Evolutionary conservation across 2,888 invertebrate genomes (phyloP).

Genomic region (Eulithis testata): DNA sequence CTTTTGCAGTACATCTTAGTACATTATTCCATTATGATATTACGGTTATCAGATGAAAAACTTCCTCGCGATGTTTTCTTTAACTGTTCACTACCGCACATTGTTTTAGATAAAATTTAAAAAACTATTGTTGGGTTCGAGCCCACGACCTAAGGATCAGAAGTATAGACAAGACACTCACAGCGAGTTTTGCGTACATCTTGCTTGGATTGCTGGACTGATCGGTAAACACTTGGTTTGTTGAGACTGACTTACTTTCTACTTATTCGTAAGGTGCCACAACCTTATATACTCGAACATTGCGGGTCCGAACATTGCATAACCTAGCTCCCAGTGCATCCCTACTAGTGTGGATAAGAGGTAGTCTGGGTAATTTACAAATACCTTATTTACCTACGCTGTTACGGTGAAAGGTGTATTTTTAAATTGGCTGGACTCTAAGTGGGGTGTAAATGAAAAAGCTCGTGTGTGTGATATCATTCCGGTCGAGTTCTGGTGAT

Average conservation of each 20-base stretch:
- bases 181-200: conserved; percentile 82
- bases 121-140: no score
- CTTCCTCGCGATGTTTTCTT: no score
- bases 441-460: conserved; percentile 59
- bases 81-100: no score
- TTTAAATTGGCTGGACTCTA: conserved; percentile 59
- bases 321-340: conserved; percentile 76
- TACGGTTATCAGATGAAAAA: no score
- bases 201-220: conserved; percentile 77
- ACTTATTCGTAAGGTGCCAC: conserved; percentile 61
- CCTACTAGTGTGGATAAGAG: conserved; percentile 61
- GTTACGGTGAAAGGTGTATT: conserved; percentile 52
- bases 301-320: conserved; percentile 69
- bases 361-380: conserved; percentile 64
- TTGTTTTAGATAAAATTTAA: no score
- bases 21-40: no score
- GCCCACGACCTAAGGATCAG: no score
- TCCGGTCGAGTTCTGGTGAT: conserved; percentile 10
- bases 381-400: conserved; percentile 48
- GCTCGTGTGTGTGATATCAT: conserved; percentile 12
- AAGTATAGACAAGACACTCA: conserved; percentile 58
- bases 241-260: conserved; percentile 72
- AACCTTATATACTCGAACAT: conserved; percentile 71
- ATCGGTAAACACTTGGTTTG: conserved; percentile 67
- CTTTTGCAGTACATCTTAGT: neutral